Evolutionary conservation across 2,888 invertebrate species (phyloP), one percentile per base, ranked within the genome.

Genomic region (Tipula helvola): DNA sequence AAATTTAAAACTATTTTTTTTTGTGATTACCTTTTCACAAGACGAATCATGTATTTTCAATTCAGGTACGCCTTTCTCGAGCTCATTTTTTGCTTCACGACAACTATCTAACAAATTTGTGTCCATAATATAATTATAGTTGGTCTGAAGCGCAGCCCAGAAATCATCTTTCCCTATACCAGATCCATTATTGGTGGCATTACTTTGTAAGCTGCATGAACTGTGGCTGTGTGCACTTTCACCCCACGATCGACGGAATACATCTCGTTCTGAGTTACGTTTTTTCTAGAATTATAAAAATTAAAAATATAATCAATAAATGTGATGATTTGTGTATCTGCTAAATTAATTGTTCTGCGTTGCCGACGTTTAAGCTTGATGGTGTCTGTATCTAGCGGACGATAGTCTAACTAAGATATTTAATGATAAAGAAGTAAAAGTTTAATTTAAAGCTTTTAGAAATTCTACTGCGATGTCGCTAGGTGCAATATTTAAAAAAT

Each of bases 111-210:
- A 96, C 89, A 98, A 95, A 92, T 97, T 96, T 90, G 96, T 97
- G 92, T 97, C 97, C 98, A 98, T 98, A 90, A 98, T 96, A 91
- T 97, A 98, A 91, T 97, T 96, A 92, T 98, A 98, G 92, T 97
- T 96, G 87, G 96, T 96, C 92, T 97, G 96, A 89, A 98, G 94
- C 87, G 97, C 95, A 88, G 96, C 96, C 97, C 97, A 97, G 89
- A 98, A 96, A 90, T 97, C 97, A 92, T 97, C 97, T 91, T 95
- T 95, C 89, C 92, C 93, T 28, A 90, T 90, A 86, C 89, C 89
- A 28, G 91, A 90, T 83, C 88, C 88, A 47, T 90, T 90, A 41
- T 91, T 89, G 41, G 91, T 91, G 88, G 91, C 90, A 89, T 89
- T 91, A 88, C 91, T 91, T 88, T 91, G 90, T 83, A 92, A 89